Base-by-base conservation (phyloP, 37 sponge, comb jelly and placozoan genomes). In the Corticium candelabrum region DNA sequence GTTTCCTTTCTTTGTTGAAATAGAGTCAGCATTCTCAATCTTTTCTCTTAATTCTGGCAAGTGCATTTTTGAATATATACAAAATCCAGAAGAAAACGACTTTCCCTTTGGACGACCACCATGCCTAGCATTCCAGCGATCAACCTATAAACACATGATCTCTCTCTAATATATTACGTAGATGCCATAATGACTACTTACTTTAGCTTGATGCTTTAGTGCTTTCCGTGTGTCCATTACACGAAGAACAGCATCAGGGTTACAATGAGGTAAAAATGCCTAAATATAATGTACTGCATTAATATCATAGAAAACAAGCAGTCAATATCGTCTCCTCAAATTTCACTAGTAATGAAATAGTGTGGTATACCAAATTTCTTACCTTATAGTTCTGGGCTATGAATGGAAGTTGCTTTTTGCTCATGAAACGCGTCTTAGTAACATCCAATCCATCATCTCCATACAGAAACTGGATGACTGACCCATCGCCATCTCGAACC, bases 401-500 rank as follows among this genome's bases (percentile, higher is more conserved):
- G 62, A 95, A 95, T 15, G 87, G 78, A 56, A 87, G 84, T 77
- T 89, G 92, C 38, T 87, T 83, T 4, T 76, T 71, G 2, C 7
- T 75, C 32, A 94, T 80, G 68, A 80, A 90, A 1, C 56, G 77
- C 0, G 88, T 88, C 77, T 94, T 91, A n/a, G 74, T 67, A 21
- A 94, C 79, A 38, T 94, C 92, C 70, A 94, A 35, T 0, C 92
- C 91, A 86, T 97, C 99, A 38, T 93, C 92, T 21, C 99, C 99
- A 76, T 97, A 97, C 34, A 87, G 74, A 43, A 97, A 97, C 87
- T 97, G 99, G 31, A 97, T 75, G 37, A 97, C 83, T 39, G 92
- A 89, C 0, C 99, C 99, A 86, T 97, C 99, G 82, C 91, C 84
- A 75, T 97, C 99, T 29, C 99, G 78, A 40, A 92, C 89, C 93